Evolutionary conservation across 2,113 vertebrate species (phyloP).

Genomic region (Carassius carassius): DNA sequence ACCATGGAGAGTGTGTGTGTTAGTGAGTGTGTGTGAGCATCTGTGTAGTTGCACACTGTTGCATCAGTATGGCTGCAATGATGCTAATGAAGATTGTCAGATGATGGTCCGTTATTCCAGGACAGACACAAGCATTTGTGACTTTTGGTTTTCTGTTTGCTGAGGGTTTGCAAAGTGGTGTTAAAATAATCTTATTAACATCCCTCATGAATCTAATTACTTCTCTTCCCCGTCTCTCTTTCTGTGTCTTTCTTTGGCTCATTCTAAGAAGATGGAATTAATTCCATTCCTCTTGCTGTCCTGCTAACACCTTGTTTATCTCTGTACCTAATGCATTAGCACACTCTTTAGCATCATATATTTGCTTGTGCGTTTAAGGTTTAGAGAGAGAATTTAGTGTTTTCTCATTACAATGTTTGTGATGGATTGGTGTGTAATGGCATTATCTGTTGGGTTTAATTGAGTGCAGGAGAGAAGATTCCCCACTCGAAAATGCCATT

Average conservation of each 20-base stretch:
- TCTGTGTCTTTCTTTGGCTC: background rate
- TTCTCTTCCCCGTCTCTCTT: conserved; percentile 2
- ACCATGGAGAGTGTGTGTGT: background rate
- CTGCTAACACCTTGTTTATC: conserved; percentile 38
- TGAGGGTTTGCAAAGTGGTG: conserved; percentile 14
- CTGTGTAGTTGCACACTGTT: background rate
- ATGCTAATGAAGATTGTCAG: conserved; percentile 8
- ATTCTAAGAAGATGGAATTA: background rate
- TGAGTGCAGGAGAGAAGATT: conserved; percentile 17
- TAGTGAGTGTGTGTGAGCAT: no score
- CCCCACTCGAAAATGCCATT: background rate
- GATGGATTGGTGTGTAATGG: conserved; percentile 40
- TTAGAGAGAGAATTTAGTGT: background rate
- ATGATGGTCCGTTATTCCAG: background rate
- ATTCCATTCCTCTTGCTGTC: conserved; percentile 23
- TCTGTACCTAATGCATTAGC: conserved; percentile 38
- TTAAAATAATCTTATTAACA: conserved; percentile 12
- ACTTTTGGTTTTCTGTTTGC: background rate
- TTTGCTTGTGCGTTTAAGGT: background rate
- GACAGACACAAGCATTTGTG: background rate
- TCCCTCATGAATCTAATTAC: conserved; percentile 31
- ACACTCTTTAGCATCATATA: conserved; percentile 14
- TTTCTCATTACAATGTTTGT: conserved; percentile 22
- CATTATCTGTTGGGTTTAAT: conserved; percentile 31
- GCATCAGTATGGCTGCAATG: background rate